phyloP scores from a whole-genome alignment of 2,797 vertebrate genomes.

The Orestias chungarensis region DNA sequence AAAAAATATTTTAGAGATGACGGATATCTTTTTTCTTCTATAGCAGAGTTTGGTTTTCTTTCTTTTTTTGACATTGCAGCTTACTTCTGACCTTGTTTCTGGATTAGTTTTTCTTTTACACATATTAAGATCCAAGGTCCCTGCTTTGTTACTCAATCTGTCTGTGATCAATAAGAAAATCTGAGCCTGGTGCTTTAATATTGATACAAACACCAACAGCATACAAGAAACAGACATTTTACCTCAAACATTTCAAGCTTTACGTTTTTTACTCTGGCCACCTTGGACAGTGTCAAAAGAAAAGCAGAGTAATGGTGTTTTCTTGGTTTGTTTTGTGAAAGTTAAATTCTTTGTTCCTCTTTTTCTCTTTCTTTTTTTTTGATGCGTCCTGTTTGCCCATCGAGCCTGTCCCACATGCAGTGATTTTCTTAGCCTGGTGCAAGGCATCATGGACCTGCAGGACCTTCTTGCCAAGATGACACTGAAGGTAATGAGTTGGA shows the following conservation, averaged over 20 bases:
- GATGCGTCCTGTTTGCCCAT: conserved; percentile 73
- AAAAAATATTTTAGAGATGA: background rate
- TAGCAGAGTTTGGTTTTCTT: conserved; percentile 20
- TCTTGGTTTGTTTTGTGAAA: background rate
- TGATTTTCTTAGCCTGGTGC: conserved; percentile 96
- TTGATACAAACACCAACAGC: conserved; percentile 39
- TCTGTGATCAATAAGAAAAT: conserved; percentile 68
- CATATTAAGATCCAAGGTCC: conserved; percentile 53
- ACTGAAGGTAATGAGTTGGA: conserved; percentile 85
- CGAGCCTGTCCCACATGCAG: conserved; percentile 97
- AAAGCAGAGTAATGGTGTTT: conserved; percentile 8
- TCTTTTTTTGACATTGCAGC: conserved; percentile 20
- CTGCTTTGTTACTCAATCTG: conserved; percentile 42
- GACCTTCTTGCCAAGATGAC: conserved; percentile 98
- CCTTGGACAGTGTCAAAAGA: conserved; percentile 23
- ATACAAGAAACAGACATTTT: conserved; percentile 30
- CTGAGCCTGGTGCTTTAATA: conserved; percentile 53
- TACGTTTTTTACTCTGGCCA: conserved; percentile 14
- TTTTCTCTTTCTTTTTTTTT: conserved; percentile 12
- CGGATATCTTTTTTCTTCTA: conserved; percentile 18
- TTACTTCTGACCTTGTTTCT: conserved; percentile 9
- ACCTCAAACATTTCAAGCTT: conserved; percentile 22
- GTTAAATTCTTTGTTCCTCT: conserved; percentile 16
- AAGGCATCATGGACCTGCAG: conserved; percentile 99
- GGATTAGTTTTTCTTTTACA: conserved; percentile 56